phyloP scores from a whole-genome alignment of 2,797 vertebrate genomes.

The Sebastes matsubarae region DNA sequence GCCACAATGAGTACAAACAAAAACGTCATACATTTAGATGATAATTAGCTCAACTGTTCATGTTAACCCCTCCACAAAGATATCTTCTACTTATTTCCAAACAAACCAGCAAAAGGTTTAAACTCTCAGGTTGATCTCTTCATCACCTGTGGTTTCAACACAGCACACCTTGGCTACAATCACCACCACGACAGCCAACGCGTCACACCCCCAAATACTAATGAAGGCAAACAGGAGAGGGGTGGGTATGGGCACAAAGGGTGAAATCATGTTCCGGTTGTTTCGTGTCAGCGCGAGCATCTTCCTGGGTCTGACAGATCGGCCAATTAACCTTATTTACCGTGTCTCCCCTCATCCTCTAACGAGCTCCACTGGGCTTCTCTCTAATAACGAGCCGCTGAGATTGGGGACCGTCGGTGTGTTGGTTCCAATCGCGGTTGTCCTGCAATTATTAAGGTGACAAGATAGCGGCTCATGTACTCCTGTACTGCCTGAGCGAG shows the following conservation, averaged over 20 bases:
- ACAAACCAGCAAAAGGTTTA: neutral
- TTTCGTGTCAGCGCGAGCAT: slow-evolving; percentile 79
- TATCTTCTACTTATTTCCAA: neutral
- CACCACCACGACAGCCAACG: slow-evolving; percentile 11
- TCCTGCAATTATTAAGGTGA: slow-evolving; percentile 77
- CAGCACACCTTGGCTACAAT: slow-evolving; percentile 47
- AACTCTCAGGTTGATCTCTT: neutral
- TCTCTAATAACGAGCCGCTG: slow-evolving; percentile 75
- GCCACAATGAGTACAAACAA: neutral
- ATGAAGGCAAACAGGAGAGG: slow-evolving; percentile 65
- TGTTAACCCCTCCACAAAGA: neutral
- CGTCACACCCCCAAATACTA: slow-evolving; percentile 55
- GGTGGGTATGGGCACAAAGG: slow-evolving; percentile 33
- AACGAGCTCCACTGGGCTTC: slow-evolving; percentile 87
- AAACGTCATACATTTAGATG: neutral
- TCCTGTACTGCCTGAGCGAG: slow-evolving; percentile 9
- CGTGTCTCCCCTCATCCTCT: slow-evolving; percentile 72
- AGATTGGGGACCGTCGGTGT: slow-evolving; percentile 61
- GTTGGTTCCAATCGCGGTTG: slow-evolving; percentile 62
- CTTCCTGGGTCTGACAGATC: slow-evolving; percentile 82
- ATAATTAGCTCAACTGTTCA: neutral
- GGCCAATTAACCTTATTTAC: slow-evolving; percentile 90
- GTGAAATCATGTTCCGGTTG: slow-evolving; percentile 74
- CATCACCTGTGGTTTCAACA: slow-evolving; percentile 39
- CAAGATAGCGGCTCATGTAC: slow-evolving; percentile 45